A percentile compares a stretch with the other conserved stretches of the same genome.
These are phyloP conservation scores for Halcyon badia DNA, from an alignment of 2,797 vertebrate species.

Conservation along the genomic window DNA sequence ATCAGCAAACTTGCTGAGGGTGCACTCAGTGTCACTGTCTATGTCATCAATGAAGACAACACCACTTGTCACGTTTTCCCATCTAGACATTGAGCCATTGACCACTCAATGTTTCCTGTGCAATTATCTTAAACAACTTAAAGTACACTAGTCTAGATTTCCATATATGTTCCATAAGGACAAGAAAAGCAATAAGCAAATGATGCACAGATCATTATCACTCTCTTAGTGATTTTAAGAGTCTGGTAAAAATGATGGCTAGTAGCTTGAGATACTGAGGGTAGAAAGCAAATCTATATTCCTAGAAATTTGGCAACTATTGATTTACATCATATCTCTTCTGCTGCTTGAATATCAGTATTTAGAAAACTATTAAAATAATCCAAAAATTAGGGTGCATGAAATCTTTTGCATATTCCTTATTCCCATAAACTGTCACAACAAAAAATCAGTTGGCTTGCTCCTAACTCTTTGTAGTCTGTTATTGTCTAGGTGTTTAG, in stretches of 20 bases:
- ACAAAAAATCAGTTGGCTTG: not conserved
- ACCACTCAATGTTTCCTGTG: not conserved
- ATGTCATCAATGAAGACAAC: too few species aligned
- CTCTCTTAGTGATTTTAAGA: not conserved
- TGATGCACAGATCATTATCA: not conserved
- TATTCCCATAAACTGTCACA: not conserved
- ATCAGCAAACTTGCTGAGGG: too few species aligned
- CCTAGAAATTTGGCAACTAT: not conserved
- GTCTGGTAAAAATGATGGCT: not conserved
- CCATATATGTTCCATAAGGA: rapidly evolving
- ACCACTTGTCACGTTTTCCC: too few species aligned
- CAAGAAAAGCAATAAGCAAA: not conserved
- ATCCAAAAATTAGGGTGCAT: not conserved
- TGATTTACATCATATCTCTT: not conserved
- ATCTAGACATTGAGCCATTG: too few species aligned
- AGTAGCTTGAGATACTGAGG: not conserved
- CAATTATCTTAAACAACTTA: not conserved
- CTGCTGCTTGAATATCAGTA: not conserved
- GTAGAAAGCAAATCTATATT: not conserved
- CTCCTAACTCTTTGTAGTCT: not conserved
- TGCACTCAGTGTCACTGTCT: too few species aligned
- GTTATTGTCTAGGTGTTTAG: not conserved
- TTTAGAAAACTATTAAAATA: not conserved
- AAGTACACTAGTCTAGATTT: not conserved
- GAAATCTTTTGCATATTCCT: not conserved